phyloP scores from a whole-genome alignment of 2,888 invertebrate genomes.

The Phyllotreta striolata region DNA sequence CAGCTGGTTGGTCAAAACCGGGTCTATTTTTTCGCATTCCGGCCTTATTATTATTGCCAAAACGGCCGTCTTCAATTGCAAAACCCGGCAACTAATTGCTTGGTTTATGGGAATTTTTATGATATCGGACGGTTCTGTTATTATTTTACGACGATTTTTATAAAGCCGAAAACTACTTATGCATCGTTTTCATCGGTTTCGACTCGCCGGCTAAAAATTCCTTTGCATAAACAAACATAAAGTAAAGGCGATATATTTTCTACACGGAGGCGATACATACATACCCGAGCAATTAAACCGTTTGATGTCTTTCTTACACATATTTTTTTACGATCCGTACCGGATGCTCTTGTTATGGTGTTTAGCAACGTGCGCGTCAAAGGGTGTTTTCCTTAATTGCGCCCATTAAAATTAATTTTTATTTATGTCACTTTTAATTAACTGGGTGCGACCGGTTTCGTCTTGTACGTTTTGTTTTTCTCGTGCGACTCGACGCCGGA shows the following conservation, averaged over 20 bases:
- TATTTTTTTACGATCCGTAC: constrained; percentile 24
- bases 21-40: constrained; percentile 25
- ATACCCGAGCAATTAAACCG: constrained; percentile 17
- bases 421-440: constrained; percentile 34
- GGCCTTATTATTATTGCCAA: constrained; percentile 20
- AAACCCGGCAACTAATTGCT: neutral
- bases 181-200: no score
- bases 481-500: no score
- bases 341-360: constrained; percentile 39
- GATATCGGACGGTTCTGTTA: no score
- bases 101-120: no score
- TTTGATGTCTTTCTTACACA: constrained; percentile 17
- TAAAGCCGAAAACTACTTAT: no score
- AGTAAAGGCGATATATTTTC: no score
- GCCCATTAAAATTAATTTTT: constrained; percentile 30
- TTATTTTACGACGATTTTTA: no score
- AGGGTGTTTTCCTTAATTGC: constrained; percentile 39
- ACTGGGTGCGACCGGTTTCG: constrained; percentile 29
- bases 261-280: neutral
- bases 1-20: constrained; percentile 23
- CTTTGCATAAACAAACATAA: no score
- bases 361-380: constrained; percentile 35
- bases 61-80: constrained; percentile 6
- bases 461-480: constrained; percentile 9
- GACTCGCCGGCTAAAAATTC: no score